Conservation (phyloP, 2,797 vertebrate genomes). For the Linurgus olivaceus region DNA sequence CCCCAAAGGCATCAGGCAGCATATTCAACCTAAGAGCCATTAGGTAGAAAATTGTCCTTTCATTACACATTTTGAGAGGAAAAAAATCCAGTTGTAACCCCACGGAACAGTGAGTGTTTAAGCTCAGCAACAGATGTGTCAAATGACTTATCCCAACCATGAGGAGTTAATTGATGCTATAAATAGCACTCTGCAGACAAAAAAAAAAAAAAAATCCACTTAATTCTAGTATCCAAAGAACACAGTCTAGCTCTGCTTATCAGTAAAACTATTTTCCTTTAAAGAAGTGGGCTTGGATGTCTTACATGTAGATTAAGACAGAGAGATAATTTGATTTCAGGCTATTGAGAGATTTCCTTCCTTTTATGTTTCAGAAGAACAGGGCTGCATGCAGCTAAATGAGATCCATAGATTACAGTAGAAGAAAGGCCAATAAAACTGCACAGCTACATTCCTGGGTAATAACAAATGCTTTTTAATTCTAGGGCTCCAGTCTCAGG, state of each 20-base stretch:
- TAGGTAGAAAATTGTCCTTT: background rate
- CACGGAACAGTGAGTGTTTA: background rate
- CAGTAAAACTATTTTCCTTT: conserved; percentile 23
- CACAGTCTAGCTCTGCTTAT: background rate
- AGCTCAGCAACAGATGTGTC: conserved; percentile 56
- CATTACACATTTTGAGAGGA: background rate
- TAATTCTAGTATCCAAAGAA: background rate
- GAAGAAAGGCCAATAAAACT: conserved; percentile 55
- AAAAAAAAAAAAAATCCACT: background rate
- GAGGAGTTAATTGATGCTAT: conserved; percentile 65
- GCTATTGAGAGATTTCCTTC: conserved; percentile 25
- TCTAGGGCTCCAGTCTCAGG: background rate
- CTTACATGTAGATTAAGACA: conserved; percentile 54
- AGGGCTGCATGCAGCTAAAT: conserved; percentile 50
- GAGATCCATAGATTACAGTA: conserved; percentile 50
- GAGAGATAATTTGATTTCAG: conserved; percentile 65
- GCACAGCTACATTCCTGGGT: background rate
- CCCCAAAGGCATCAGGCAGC: accelerated
- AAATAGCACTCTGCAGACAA: conserved; percentile 38
- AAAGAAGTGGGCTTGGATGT: background rate
- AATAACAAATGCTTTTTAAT: conserved; percentile 23
- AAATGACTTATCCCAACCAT: conserved; percentile 29
- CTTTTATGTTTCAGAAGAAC: conserved; percentile 29
- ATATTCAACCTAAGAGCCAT: background rate
- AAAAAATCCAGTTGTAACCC: background rate